Evolutionary conservation across 2,888 invertebrate species (phyloP).

Genomic region (Baccha elongata): DNA sequence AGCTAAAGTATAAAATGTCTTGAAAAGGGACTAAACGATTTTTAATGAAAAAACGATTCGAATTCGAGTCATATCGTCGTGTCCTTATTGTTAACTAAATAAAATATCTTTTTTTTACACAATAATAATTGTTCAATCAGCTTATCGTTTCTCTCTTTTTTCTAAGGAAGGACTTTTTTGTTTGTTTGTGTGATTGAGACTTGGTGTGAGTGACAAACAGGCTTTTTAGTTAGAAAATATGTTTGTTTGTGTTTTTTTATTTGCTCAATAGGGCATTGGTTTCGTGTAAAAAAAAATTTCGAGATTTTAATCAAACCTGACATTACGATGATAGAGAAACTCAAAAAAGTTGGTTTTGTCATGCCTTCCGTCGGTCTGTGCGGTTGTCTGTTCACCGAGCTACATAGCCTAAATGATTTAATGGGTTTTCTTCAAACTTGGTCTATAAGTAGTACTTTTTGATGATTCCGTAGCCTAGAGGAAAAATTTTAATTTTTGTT

Average conservation of each 20-base stretch:
- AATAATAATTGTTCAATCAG: conserved; percentile 61
- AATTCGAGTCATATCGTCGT: conserved; percentile 33
- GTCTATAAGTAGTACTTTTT: too few species aligned
- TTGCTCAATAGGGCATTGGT: too few species aligned
- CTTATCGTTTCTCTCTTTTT: background rate
- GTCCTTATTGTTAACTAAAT: background rate
- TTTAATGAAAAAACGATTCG: conserved; percentile 60
- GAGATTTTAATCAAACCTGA: too few species aligned
- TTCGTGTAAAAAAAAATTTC: too few species aligned
- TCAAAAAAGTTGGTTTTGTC: too few species aligned
- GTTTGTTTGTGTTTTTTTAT: conserved; percentile 4
- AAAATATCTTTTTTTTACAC: conserved; percentile 30
- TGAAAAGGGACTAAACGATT: conserved; percentile 50
- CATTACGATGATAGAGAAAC: too few species aligned
- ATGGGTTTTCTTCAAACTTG: too few species aligned
- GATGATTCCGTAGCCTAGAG: too few species aligned
- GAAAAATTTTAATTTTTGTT: too few species aligned
- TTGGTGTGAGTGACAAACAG: conserved; percentile 53
- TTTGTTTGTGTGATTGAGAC: conserved; percentile 14
- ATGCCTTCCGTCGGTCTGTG: too few species aligned
- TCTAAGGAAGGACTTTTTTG: background rate
- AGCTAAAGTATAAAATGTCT: background rate
- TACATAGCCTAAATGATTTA: too few species aligned
- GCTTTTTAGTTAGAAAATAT: conserved; percentile 56
- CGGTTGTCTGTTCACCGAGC: too few species aligned